phyloP scores from a whole-genome alignment of 92 coral and sea anemone genomes.

The Hydrozoanthus gracilis region DNA sequence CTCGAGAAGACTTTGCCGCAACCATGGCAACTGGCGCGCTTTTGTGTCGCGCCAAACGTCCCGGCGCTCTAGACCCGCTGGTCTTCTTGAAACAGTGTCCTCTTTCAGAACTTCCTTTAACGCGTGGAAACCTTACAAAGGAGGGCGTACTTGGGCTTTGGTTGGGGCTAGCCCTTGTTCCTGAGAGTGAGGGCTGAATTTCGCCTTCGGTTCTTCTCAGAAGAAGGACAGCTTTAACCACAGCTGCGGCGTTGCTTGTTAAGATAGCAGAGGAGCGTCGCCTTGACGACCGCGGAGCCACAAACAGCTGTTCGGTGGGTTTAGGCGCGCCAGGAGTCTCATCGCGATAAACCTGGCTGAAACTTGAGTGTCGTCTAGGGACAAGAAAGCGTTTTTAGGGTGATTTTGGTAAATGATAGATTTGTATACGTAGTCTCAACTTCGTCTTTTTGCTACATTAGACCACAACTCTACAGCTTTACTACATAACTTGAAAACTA shows the following conservation, averaged over 20 bases:
- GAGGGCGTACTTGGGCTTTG: neutral
- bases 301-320: conserved; percentile 66
- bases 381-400: neutral
- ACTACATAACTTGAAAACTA: too few species aligned
- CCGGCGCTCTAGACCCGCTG: neutral
- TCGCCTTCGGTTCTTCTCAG: conserved; percentile 53
- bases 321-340: conserved; percentile 80
- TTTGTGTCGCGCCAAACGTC: conserved; percentile 11
- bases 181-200: neutral
- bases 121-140: conserved; percentile 1
- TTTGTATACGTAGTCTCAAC: too few species aligned
- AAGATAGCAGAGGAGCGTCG: conserved; percentile 86
- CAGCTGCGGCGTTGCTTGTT: conserved; percentile 81
- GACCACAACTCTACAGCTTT: too few species aligned
- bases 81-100: neutral
- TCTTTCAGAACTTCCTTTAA: neutral
- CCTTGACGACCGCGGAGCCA: conserved; percentile 69
- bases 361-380: conserved; percentile 46
- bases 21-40: conserved; percentile 18
- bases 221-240: conserved; percentile 81
- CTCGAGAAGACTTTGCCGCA: neutral
- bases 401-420: too few species aligned
- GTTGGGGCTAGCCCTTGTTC: neutral
- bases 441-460: too few species aligned
- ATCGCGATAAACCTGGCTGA: conserved; percentile 50